Evolutionary conservation across 2,113 vertebrate genomes (phyloP), one percentile per base, ranked within the genome.

Genomic region (Salvelinus fontinalis): DNA sequence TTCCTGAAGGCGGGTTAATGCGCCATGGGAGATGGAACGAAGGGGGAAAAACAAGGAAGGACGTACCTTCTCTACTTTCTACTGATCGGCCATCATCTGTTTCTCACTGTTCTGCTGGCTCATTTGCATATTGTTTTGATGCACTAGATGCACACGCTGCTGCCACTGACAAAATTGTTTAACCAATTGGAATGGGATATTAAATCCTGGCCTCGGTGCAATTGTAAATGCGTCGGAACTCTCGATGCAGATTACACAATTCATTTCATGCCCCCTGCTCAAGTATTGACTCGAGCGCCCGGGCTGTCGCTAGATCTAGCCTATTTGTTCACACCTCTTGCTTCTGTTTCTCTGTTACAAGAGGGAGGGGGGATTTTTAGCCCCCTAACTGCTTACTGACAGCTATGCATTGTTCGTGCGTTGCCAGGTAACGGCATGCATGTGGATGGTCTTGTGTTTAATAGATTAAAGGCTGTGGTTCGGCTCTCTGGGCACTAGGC

Each of bases 371-470:
- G 16, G 64, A 5, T 31, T 57, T 75, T 84, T 60, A 79, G 65
- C 68, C 71, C 79, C 67, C 60, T 60, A 26, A 73, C 75, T 70
- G 31, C 71, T 67, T 18, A 48, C 59, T 48, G 76, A 78, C 76
- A 71, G 67, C 76, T 39, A 14, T 22, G 34, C 64, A 66, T 73
- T 71, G 80, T 77, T 75, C 57, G 16, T 12, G 26, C 70, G 82
- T 84, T 82, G 75, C 80, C 73, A 79, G 71, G 78, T 65, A 72
- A 76, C 80, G 16, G 73, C 74, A 67, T 48, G 62, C 5, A 34
- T 27, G 29, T 13, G 5, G 27, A 11, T 39, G 11, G 14, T 20
- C 8, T 13, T 67, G 73, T 22, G 16, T 62, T 74, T 74, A 74
- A 65, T 67, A 22, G 62, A 48, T 27, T 29, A 51, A 27, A 18